phyloP scores from a whole-genome alignment of 2,113 vertebrate species.

The Gadus chalcogrammus region DNA sequence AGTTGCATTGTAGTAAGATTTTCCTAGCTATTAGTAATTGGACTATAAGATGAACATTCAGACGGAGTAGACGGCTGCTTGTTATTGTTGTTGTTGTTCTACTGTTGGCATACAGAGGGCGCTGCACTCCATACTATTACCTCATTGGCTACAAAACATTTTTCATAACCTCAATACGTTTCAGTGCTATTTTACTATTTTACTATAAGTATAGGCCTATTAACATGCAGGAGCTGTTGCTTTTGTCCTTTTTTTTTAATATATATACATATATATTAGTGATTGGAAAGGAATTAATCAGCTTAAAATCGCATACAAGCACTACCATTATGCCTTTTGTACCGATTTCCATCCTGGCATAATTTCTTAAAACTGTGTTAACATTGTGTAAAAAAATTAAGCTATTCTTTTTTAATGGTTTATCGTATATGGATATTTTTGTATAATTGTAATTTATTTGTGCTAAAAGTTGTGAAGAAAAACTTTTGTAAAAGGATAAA shows the following conservation, averaged over 20 bases:
- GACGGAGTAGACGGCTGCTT: slow-evolving; percentile 1
- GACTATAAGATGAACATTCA: slow-evolving; percentile 31
- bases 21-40: background rate
- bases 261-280: background rate
- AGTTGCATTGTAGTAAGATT: too few relatives aligned
- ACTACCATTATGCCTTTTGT: background rate
- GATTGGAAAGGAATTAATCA: slow-evolving; percentile 5
- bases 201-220: too few relatives aligned
- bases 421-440: slow-evolving; percentile 39
- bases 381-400: too few relatives aligned
- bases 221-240: too few relatives aligned
- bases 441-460: slow-evolving; percentile 62
- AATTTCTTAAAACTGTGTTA: background rate
- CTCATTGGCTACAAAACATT: slow-evolving; percentile 24
- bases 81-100: slow-evolving; percentile 11
- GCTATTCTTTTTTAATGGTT: too few relatives aligned
- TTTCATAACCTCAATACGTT: background rate
- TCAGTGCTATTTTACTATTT: slow-evolving; percentile 5
- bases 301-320: slow-evolving; percentile 19
- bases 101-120: slow-evolving; percentile 21
- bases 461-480: slow-evolving; percentile 23
- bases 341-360: background rate
- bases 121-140: slow-evolving; percentile 29
- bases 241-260: too few relatives aligned
- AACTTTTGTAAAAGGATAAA: background rate